Evolutionary conservation across 2,888 invertebrate species (phyloP).

Genomic region (Chrysolina haemoptera): DNA sequence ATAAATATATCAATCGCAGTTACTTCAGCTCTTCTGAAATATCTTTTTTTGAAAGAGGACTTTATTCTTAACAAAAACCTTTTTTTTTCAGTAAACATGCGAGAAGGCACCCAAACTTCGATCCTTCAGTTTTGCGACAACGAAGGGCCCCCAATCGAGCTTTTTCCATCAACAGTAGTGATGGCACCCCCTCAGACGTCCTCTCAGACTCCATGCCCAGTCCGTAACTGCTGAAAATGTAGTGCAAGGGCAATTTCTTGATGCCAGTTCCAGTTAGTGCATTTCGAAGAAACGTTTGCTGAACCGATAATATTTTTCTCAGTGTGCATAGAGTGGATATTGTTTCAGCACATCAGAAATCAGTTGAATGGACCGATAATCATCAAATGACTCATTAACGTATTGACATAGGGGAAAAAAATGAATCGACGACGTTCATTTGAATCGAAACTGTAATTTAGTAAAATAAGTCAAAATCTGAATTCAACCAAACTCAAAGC

Average conservation of each 20-base stretch:
- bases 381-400: no score
- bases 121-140: constrained; percentile 73
- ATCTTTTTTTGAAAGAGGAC: not conserved
- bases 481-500: no score
- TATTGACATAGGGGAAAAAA: no score
- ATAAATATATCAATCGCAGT: no score
- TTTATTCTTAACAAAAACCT: not conserved
- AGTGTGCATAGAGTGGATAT: not conserved
- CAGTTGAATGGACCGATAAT: not conserved
- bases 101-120: constrained; percentile 75
- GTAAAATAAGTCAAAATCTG: no score
- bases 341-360: not conserved
- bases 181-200: constrained; percentile 71
- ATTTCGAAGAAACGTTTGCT: constrained; percentile 13
- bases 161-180: constrained; percentile 71
- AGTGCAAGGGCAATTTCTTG: constrained; percentile 23
- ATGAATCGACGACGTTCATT: no score
- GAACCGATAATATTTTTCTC: not conserved
- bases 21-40: no score
- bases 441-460: no score
- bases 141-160: constrained; percentile 71
- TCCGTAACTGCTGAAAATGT: constrained; percentile 61
- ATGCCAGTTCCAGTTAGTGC: constrained; percentile 5
- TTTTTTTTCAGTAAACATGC: constrained; percentile 75
- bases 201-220: constrained; percentile 71